Conservation (phyloP, 2,113 vertebrate genomes). For the Notarius quadriscutis region DNA sequence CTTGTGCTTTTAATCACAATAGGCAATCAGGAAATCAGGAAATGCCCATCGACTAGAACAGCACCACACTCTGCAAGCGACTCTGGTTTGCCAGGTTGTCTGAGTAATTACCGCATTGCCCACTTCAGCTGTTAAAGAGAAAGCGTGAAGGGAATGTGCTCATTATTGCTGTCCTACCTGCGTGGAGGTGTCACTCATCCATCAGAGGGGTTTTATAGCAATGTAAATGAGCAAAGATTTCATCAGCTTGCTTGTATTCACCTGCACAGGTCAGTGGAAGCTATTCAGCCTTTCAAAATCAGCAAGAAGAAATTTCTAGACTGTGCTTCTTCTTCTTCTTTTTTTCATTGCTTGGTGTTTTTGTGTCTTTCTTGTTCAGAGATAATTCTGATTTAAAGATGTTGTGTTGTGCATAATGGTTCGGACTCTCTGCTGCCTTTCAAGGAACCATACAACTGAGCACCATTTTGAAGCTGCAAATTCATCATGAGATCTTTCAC, state of each 20-base stretch:
- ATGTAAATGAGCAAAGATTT: constrained; percentile 1
- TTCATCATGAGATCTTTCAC: not conserved
- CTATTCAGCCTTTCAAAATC: not conserved
- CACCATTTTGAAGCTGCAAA: not conserved
- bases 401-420: not conserved
- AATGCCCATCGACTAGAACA: constrained; percentile 22
- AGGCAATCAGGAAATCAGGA: constrained; percentile 54
- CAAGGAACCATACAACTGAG: not conserved
- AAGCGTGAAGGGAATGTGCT: not conserved
- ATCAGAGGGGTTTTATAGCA: not conserved
- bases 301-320: not conserved
- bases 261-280: not conserved
- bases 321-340: not conserved
- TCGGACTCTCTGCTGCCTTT: not conserved
- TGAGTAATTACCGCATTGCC: constrained; percentile 29
- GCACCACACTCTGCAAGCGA: not conserved
- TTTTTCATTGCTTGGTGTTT: not conserved
- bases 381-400: not conserved
- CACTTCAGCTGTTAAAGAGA: not conserved
- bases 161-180: constrained; percentile 11
- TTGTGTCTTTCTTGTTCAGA: not conserved
- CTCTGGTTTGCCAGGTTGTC: constrained; percentile 7
- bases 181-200: constrained; percentile 17
- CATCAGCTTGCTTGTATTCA: constrained; percentile 15
- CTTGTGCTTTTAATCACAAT: constrained; percentile 46